phyloP scores from a whole-genome alignment of 2,797 vertebrate genomes.

The Enteromius mattozi region DNA sequence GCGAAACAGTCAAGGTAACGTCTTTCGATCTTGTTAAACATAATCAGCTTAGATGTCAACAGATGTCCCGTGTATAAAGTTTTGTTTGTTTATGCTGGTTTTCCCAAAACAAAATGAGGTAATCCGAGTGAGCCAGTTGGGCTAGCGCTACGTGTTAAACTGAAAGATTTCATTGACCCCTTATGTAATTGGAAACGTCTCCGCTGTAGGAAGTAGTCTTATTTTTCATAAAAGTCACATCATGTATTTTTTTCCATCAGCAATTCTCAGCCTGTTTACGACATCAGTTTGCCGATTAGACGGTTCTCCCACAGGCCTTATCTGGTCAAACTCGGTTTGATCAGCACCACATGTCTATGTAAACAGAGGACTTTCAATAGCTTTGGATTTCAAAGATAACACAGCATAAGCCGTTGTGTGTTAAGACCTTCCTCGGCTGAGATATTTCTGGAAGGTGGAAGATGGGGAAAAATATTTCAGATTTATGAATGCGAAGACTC shows the following conservation, averaged over 20 bases:
- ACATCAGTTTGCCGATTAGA: constrained; percentile 37
- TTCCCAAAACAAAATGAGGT: constrained; percentile 47
- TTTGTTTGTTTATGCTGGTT: constrained; percentile 33
- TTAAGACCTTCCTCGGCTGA: constrained; percentile 25
- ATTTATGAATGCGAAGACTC: constrained; percentile 5
- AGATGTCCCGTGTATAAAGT: constrained; percentile 33
- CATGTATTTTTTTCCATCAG: constrained; percentile 60
- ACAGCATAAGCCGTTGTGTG: constrained; percentile 35
- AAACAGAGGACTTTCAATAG: constrained; percentile 55
- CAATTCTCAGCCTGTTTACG: constrained; percentile 59
- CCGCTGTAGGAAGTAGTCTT: constrained; percentile 58
- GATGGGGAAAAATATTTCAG: constrained; percentile 12
- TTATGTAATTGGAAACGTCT: constrained; percentile 50
- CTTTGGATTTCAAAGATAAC: constrained; percentile 45
- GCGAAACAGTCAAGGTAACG: neutral
- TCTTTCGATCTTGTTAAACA: neutral
- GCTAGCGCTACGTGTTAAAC: constrained; percentile 50
- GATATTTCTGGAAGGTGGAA: constrained; percentile 48
- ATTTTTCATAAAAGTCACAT: constrained; percentile 54
- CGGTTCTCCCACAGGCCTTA: constrained; percentile 42
- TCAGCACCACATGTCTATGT: constrained; percentile 45
- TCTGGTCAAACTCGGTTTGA: constrained; percentile 57
- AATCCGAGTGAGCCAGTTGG: constrained; percentile 44
- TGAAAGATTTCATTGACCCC: constrained; percentile 48
- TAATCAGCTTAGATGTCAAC: neutral